Conservation (phyloP, 2,113 vertebrate genomes). For the Marcusenius ussheri region DNA sequence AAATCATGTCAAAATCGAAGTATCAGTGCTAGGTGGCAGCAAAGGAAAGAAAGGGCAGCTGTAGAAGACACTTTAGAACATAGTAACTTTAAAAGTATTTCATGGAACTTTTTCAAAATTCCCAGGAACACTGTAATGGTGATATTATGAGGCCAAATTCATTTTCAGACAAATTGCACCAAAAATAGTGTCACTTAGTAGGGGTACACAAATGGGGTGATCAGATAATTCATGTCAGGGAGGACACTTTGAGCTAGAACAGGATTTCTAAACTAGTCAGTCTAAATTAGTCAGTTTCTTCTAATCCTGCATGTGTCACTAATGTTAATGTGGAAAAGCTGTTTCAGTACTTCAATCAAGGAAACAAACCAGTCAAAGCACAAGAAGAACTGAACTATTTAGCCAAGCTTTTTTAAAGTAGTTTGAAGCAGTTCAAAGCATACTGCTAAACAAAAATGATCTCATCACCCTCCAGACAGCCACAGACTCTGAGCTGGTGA, state of each 20-base stretch:
- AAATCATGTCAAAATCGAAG: not conserved
- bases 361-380: not conserved
- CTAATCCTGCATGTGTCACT: not conserved
- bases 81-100: not conserved
- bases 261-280: not conserved
- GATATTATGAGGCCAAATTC: not conserved
- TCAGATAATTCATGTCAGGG: not conserved
- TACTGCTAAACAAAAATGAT: not conserved
- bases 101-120: not conserved
- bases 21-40: not conserved
- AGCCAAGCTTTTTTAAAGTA: not conserved
- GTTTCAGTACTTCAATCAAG: not conserved
- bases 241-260: not conserved
- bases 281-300: not conserved
- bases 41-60: not conserved
- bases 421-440: not conserved
- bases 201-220: not conserved
- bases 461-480: not conserved
- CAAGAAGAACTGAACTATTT: not conserved
- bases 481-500: not conserved
- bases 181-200: not conserved
- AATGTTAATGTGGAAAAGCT: not conserved
- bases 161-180: not conserved
- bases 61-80: not conserved
- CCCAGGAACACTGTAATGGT: not conserved